Base-by-base conservation (phyloP, 2,888 invertebrate species). In the Trichacis sp. region DNA sequence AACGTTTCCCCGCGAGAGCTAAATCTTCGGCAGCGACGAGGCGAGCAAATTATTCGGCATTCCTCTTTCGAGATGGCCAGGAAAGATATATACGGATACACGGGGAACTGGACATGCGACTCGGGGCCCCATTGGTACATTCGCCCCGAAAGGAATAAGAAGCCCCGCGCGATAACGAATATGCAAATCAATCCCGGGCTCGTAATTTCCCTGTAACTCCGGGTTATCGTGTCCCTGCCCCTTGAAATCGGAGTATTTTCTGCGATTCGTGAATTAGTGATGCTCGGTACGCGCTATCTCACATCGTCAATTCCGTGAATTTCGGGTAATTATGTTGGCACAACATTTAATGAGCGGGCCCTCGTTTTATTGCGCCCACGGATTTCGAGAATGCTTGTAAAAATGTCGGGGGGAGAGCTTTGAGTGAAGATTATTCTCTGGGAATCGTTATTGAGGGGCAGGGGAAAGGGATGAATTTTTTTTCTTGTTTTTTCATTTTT, bases 11-110 rank as follows among this genome's bases (percentile, higher is more conserved):
- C 40, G 49, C 55, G 55, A 62, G 51, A 38, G 54, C 68, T 64
- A 69, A 73, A 76, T 74, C 70, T 63, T 63, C 57, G 67, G 54
- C 68, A 66, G 70, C 71, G 54, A 64, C 62, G 51, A 30, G 30
- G 72, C 64, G 54, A 72, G 72, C 76, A 75, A 78, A 77, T 78
- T 76, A 78, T 78, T 75, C 74, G 72, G 67, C 73, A 75, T 76
- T 75, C 73, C 66, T 62, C 51, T 64, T 64, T 61, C 59, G 66
- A 75, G 70, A 74, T 73, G 71, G 14, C 17, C 42, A 11, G 4
- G 3, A 3, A 42, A 42, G 42, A 42, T 42, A 42, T 17, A 17
- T 17, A 45, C 46, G 49, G n/a, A 40, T 24, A 46, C 52, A 19
- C 36, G 30, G 30, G 53, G 43, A 57, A 63, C 57, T 57, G 57